These are phyloP conservation scores for Protobothrops flavoviridis DNA, from an alignment of 2,113 vertebrate species.

Conservation along the genomic window DNA sequence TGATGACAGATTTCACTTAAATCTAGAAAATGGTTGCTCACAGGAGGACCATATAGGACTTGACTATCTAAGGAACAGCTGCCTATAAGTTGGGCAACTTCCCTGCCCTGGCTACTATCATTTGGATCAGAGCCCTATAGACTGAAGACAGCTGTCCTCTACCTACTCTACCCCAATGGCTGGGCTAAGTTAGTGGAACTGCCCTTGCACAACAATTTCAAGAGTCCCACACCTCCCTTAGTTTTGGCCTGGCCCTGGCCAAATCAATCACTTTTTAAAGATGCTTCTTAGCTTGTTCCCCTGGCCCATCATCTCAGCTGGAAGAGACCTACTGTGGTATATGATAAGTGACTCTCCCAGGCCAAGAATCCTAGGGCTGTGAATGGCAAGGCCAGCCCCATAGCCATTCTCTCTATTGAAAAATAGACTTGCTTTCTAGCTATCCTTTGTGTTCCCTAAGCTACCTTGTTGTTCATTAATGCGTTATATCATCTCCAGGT, in stretches of 20 bases:
- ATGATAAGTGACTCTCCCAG: neutral
- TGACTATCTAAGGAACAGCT: neutral
- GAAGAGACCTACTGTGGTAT: neutral
- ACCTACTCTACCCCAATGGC: neutral
- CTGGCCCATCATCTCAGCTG: neutral
- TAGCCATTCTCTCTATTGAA: neutral
- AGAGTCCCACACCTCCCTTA: neutral
- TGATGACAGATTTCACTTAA: slow-evolving; percentile 45
- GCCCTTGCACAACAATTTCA: neutral
- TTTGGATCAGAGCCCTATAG: neutral
- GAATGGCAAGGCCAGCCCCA: neutral
- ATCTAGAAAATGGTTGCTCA: slow-evolving; percentile 21
- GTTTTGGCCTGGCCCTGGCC: neutral
- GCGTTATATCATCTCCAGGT: neutral
- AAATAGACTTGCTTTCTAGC: neutral
- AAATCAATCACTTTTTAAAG: neutral
- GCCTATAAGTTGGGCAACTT: neutral
- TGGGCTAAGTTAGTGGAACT: neutral
- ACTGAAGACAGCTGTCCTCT: too few relatives aligned
- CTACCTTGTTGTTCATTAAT: neutral
- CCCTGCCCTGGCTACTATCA: neutral
- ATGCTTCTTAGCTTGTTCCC: neutral
- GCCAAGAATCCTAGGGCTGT: neutral
- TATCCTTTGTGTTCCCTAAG: neutral
- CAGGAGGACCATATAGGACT: neutral